Conservation (phyloP, 2,113 vertebrate species). For the Sphaerodactylus townsendi region DNA sequence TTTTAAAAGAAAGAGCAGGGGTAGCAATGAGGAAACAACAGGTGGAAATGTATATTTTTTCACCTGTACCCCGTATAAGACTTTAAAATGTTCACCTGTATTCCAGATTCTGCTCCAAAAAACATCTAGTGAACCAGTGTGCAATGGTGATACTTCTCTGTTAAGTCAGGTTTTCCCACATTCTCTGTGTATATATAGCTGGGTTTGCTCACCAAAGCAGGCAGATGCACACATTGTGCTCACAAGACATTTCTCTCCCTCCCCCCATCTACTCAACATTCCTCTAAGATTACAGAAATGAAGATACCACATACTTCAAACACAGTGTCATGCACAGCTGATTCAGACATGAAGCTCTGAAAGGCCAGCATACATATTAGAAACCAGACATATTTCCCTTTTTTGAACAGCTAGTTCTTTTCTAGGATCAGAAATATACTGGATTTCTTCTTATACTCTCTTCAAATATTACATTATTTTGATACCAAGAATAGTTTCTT, state of each 20-base stretch:
- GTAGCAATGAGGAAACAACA: neutral
- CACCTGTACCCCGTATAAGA: too few species aligned
- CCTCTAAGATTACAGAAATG: slow-evolving; percentile 2
- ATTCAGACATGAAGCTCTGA: slow-evolving; percentile 1
- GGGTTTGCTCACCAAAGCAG: neutral
- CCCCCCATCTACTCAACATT: neutral
- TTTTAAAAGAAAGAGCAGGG: too few species aligned
- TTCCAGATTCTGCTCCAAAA: slow-evolving; percentile 2
- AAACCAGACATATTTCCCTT: slow-evolving; percentile 23
- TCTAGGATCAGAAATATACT: slow-evolving; percentile 41
- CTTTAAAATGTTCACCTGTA: neutral
- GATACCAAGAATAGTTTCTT: slow-evolving; percentile 29
- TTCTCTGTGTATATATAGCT: neutral
- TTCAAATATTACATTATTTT: slow-evolving; percentile 3
- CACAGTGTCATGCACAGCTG: slow-evolving; percentile 24
- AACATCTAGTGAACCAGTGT: neutral
- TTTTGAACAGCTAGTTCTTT: neutral
- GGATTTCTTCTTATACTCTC: slow-evolving; percentile 1
- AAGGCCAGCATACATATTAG: neutral
- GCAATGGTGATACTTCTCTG: neutral
- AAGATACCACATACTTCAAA: slow-evolving; percentile 22
- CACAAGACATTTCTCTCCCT: neutral
- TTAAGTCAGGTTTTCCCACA: neutral
- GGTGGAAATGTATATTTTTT: neutral
- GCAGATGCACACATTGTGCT: neutral